A percentile compares a stretch with the other conserved stretches of the same genome.
phyloP scores from a whole-genome alignment of 35 echinoderm and acorn worm species.

The Strongylocentrotus purpuratus region DNA sequence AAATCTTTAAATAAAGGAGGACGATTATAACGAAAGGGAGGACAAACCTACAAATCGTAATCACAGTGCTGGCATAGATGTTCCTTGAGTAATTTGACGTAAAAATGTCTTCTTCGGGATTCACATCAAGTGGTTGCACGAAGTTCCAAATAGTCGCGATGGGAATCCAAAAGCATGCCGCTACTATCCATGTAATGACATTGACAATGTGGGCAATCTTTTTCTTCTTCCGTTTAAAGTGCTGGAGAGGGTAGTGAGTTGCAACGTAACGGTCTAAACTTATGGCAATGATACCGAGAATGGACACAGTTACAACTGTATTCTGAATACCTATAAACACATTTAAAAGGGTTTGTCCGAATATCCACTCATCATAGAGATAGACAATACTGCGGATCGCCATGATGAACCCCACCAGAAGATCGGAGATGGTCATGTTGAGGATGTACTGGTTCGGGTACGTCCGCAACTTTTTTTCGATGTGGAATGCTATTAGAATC shows the following conservation, averaged over 20 bases:
- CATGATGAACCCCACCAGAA: conserved; percentile 46
- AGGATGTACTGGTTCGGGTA: conserved; percentile 51
- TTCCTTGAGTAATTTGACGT: background rate
- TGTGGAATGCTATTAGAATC: conserved; percentile 19
- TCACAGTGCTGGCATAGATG: background rate
- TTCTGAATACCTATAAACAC: conserved; percentile 12
- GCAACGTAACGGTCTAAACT: conserved; percentile 62
- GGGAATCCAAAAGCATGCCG: conserved; percentile 8
- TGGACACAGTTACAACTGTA: background rate
- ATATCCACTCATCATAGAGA: conserved; percentile 11
- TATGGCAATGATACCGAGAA: conserved; percentile 32
- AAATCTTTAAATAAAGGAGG: background rate
- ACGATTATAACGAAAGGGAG: background rate
- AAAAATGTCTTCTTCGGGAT: background rate
- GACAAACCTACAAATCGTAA: background rate
- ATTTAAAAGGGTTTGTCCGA: conserved; percentile 35
- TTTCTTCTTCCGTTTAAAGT: background rate
- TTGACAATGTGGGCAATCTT: background rate
- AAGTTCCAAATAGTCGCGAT: conserved; percentile 12
- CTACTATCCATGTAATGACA: conserved; percentile 29
- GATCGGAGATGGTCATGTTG: conserved; percentile 36
- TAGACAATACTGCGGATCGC: background rate
- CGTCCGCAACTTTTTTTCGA: conserved; percentile 44
- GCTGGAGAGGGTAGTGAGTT: conserved; percentile 33
- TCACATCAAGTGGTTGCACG: background rate